Evolutionary conservation across 1,140 invertebrate species (phyloP).

Genomic region (Seison nebaliae): DNA sequence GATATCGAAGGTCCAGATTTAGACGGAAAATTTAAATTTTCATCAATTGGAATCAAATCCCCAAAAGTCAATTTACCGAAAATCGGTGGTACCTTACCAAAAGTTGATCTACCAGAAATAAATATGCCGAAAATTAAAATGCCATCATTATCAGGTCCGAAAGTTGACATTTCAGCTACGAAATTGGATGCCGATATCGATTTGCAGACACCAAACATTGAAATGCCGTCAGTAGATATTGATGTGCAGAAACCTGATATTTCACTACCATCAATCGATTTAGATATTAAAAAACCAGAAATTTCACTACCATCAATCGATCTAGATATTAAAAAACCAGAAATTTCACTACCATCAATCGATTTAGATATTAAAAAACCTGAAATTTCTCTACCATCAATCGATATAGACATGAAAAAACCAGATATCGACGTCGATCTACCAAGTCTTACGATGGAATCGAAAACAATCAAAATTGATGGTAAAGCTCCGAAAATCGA

Average conservation of each 20-base stretch:
- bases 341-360: background rate
- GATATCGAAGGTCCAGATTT: background rate
- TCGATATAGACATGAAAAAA: no score
- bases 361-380: background rate
- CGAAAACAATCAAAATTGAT: background rate
- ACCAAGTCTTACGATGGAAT: background rate
- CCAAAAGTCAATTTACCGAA: background rate
- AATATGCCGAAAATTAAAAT: background rate
- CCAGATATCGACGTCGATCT: background rate
- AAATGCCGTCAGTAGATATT: background rate
- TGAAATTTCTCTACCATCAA: background rate
- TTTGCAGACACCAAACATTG: background rate
- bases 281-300: background rate
- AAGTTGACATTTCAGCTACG: background rate
- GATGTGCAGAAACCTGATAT: background rate
- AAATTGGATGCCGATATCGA: background rate
- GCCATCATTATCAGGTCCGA: no score
- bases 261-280: background rate
- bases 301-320: background rate
- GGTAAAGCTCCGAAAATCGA: background rate
- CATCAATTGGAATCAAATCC: background rate
- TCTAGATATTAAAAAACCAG: no score
- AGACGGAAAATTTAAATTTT: conserved; percentile 1
- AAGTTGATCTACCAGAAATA: conserved; percentile 1
- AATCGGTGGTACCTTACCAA: background rate